phyloP scores from a whole-genome alignment of 2,113 vertebrate genomes.

The Melanocharis versteri region DNA sequence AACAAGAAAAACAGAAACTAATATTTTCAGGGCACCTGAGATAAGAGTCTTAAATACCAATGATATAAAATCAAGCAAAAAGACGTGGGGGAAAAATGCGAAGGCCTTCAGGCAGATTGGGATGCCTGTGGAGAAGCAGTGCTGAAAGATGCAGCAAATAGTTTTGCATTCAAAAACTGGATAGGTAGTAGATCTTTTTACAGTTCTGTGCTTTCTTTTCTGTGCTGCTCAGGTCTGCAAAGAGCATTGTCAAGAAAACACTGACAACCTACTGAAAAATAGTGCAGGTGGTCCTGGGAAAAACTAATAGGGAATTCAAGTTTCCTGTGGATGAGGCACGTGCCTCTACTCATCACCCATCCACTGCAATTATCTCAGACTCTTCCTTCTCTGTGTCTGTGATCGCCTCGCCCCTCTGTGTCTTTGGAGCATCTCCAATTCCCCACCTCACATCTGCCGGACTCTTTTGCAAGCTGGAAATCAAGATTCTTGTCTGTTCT shows the following conservation, averaged over 20 bases:
- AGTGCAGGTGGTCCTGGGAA: not conserved
- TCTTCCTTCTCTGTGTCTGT: not conserved
- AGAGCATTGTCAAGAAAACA: not conserved
- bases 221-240: not conserved
- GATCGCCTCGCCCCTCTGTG: accelerated
- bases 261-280: not conserved
- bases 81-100: not conserved
- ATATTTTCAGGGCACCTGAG: not conserved
- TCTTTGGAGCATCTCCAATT: not conserved
- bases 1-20: not conserved
- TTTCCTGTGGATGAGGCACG: not conserved
- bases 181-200: not conserved
- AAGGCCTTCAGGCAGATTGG: not conserved
- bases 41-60: not conserved
- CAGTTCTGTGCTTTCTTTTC: not conserved
- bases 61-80: not conserved
- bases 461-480: not conserved
- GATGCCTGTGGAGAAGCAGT: not conserved
- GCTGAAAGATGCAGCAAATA: not conserved
- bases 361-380: not conserved
- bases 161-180: not conserved
- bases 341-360: not conserved
- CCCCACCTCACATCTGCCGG: not conserved
- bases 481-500: not conserved
- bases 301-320: not conserved